A percentile compares a stretch with the other conserved stretches of the same genome.
phyloP scores from a whole-genome alignment of 2,888 invertebrate genomes.

The Amiota mariae region DNA sequence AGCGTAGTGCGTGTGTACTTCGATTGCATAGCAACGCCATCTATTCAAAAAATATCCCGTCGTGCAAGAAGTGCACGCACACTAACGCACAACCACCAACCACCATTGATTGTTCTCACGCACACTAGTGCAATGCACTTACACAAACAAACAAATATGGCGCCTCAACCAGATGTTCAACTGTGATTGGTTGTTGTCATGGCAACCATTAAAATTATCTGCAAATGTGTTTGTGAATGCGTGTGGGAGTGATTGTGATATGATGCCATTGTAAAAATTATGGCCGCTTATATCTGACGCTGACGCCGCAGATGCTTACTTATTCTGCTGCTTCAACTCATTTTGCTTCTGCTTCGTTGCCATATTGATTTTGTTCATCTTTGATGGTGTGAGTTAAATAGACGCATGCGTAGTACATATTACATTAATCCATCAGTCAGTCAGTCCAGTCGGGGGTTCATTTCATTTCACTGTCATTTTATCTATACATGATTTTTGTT shows the following conservation, averaged over 20 bases:
- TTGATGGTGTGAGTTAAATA: too few species aligned
- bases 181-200: conserved; percentile 41
- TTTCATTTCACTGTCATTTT: neutral
- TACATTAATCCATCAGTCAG: too few species aligned
- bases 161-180: conserved; percentile 19
- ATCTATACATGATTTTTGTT: neutral
- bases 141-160: conserved; percentile 8
- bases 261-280: conserved; percentile 23
- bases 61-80: conserved; percentile 3
- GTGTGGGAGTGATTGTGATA: conserved; percentile 7
- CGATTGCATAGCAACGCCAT: conserved; percentile 9
- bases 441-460: neutral
- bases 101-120: neutral
- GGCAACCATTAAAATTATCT: conserved; percentile 27
- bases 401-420: too few species aligned
- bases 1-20: too few species aligned
- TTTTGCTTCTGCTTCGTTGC: too few species aligned
- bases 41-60: conserved; percentile 34
- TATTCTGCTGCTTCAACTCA: too few species aligned
- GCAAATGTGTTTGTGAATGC: neutral
- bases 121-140: neutral
- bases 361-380: too few species aligned
- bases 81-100: conserved; percentile 20
- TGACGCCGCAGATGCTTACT: too few species aligned
- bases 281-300: too few species aligned